Conservation (phyloP, 1,140 invertebrate genomes). For the Apis mellifera region DNA sequence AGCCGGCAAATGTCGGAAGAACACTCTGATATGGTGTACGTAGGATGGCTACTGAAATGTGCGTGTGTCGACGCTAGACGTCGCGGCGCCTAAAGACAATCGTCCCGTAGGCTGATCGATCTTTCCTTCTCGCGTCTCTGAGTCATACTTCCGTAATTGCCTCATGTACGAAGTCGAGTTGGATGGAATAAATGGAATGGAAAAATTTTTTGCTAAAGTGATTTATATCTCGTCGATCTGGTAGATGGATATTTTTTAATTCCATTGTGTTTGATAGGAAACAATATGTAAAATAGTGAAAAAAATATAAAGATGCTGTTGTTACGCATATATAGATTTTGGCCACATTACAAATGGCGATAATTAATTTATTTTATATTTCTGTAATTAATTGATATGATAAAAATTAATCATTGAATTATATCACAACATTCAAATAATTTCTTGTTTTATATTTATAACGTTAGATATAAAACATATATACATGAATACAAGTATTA, state of each 20-base stretch:
- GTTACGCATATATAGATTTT: conserved; percentile 14
- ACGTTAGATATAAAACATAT: neutral
- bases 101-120: conserved; percentile 79
- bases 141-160: conserved; percentile 72
- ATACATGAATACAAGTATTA: no score
- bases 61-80: conserved; percentile 78
- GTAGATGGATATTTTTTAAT: conserved; percentile 9
- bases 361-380: neutral
- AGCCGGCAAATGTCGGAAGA: conserved; percentile 43
- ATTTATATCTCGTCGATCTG: neutral
- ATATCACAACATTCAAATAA: neutral
- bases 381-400: neutral
- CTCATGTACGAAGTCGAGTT: conserved; percentile 1
- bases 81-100: conserved; percentile 78
- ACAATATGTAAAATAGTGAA: neutral
- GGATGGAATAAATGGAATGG: conserved; percentile 8
- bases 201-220: conserved; percentile 11
- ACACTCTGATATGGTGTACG: conserved; percentile 9
- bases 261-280: neutral
- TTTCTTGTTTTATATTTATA: neutral
- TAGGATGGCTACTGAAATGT: conserved; percentile 51
- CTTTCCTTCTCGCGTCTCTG: conserved; percentile 72
- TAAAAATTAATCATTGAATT: neutral
- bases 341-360: neutral
- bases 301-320: neutral